These are phyloP conservation scores for Phania funesta DNA, from an alignment of 2,888 invertebrate species.

Conservation along the genomic window DNA sequence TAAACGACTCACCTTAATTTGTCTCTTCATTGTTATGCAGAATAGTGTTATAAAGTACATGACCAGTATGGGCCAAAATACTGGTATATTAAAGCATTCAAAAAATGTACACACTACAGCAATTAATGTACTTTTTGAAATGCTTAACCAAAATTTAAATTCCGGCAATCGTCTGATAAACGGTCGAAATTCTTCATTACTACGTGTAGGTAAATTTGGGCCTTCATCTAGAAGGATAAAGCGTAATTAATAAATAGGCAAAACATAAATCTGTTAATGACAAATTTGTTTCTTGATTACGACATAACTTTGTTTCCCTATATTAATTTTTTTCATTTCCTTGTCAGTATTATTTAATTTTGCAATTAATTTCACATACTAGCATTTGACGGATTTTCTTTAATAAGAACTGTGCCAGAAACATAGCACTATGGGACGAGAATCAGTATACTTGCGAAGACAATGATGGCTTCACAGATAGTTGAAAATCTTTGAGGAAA, in stretches of 20 bases:
- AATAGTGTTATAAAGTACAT: slow-evolving; percentile 99
- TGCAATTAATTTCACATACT: too few species aligned
- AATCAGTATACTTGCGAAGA: too few species aligned
- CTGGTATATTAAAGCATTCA: slow-evolving; percentile 98
- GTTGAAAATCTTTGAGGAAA: too few species aligned
- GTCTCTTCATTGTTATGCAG: slow-evolving; percentile 99
- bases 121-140: slow-evolving; percentile 95
- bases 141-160: slow-evolving; percentile 99
- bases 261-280: too few species aligned
- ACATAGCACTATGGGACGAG: too few species aligned
- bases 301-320: too few species aligned
- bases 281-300: too few species aligned
- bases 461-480: too few species aligned
- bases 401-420: too few species aligned
- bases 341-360: too few species aligned
- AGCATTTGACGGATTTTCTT: too few species aligned
- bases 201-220: slow-evolving; percentile 95
- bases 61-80: slow-evolving; percentile 99
- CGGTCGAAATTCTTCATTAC: slow-evolving; percentile 98
- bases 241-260: background rate
- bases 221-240: slow-evolving; percentile 82
- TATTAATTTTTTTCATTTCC: too few species aligned
- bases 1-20: slow-evolving; percentile 92
- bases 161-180: slow-evolving; percentile 98
- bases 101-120: slow-evolving; percentile 97